phyloP scores from a whole-genome alignment of 2,113 vertebrate species.

The Mesembrinibis cayennensis region DNA sequence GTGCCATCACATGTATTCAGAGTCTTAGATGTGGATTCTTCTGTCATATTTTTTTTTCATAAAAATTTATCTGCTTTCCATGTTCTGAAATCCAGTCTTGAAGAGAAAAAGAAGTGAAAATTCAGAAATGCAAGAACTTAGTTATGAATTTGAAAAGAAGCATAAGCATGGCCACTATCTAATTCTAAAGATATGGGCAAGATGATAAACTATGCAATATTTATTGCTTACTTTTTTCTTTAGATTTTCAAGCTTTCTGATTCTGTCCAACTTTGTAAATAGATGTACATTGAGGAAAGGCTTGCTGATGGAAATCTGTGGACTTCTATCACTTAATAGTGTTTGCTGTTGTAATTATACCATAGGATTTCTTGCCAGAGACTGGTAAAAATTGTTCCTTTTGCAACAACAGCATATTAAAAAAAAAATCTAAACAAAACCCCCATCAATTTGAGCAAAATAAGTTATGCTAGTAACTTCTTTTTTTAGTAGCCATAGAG shows the following conservation, averaged over 20 bases:
- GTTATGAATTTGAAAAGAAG: neutral
- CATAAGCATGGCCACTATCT: rapidly evolving
- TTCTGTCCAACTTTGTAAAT: neutral
- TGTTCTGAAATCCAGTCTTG: neutral
- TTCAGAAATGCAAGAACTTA: neutral
- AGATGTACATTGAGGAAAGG: neutral
- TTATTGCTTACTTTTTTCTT: neutral
- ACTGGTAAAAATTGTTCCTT: neutral
- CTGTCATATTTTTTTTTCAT: neutral
- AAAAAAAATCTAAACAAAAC: rapidly evolving
- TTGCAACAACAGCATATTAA: neutral
- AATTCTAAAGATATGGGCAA: neutral
- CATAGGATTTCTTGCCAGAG: neutral
- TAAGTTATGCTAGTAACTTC: neutral
- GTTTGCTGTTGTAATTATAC: neutral
- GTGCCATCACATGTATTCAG: neutral
- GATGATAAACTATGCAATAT: neutral
- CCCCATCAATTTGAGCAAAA: neutral
- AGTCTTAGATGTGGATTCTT: neutral
- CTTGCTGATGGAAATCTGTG: neutral
- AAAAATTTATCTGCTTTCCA: neutral
- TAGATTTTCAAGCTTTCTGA: neutral
- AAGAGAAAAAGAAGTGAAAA: neutral
- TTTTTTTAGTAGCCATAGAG: neutral
- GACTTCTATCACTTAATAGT: neutral